Evolutionary conservation across 1,140 invertebrate genomes (phyloP), one percentile per base, ranked within the genome.

Genomic region (Panagrolaimus sp.): DNA sequence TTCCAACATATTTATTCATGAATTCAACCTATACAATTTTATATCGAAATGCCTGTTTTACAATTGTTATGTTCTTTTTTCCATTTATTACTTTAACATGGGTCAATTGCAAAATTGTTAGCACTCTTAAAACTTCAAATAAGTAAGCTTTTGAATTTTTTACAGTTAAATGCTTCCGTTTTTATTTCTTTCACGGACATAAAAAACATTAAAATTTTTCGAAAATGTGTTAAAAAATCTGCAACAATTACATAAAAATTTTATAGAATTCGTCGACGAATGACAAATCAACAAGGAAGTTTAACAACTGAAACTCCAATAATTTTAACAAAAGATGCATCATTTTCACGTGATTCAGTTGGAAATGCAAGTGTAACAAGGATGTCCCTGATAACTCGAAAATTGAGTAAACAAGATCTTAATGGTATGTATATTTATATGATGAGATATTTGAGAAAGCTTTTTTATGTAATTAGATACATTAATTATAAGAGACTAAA

Each of bases 31-130:
- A 69, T 28, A 68, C 64, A 0, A 17, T 44, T 2, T 5, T 69
- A 55, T 69, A 69, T 38, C 68, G 68, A 14, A 69, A 68, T 43
- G 68, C 65, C 0, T 32, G 26, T 10, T 69, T 28, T 26, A 69
- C 68, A 7, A 21, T 68, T 14, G n/a, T 69, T 17, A 69, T 69
- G 68, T 69, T 69, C 65, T 69, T 67, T 9, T 15, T 69, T 17
- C 68, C 68, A 47, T 69, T 69, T 69, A n/a, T 44, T 14, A 45
- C 43, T 32, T 38, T 69, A 28, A 69, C 67, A 1, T 66, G 28
- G 24, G 67, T 69, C 63, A 69, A 69, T 46, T 69, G 68, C 44
- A 43, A 45, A 17, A 69, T 69, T 47, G 67, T 69, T 14, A 7
- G n/a, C 4, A 48, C 67, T 0, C 67, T 69, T 12, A 68, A 68